A percentile compares a stretch with the other conserved stretches of the same genome.
phyloP scores from a whole-genome alignment of 2,888 invertebrate genomes.

The Apoda limacodes region DNA sequence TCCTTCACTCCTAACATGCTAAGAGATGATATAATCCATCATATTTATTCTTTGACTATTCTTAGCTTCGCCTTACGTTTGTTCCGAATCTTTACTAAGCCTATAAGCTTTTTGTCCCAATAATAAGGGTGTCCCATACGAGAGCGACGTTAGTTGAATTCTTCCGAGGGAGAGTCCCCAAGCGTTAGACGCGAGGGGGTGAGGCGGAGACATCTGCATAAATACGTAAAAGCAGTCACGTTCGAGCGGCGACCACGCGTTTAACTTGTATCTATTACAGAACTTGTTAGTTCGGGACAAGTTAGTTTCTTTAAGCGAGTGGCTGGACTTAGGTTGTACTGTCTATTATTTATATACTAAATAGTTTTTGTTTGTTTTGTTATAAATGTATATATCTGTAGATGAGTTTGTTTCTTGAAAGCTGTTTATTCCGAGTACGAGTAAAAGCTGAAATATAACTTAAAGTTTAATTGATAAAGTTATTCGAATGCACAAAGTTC shows the following conservation, averaged over 20 bases:
- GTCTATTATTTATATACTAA: too few relatives aligned
- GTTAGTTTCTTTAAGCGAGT: slow-evolving; percentile 11
- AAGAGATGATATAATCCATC: too few relatives aligned
- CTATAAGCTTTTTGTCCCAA: slow-evolving; percentile 23
- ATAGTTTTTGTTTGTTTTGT: too few relatives aligned
- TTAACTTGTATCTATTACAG: slow-evolving; percentile 38
- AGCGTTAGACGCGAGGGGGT: slow-evolving; percentile 19
- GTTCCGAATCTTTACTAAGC: slow-evolving; percentile 18
- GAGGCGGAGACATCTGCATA: slow-evolving; percentile 50
- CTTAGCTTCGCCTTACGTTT: background rate
- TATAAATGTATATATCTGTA: too few relatives aligned
- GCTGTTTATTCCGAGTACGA: too few relatives aligned
- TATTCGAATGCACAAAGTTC: too few relatives aligned
- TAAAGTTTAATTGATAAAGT: too few relatives aligned
- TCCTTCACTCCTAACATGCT: too few relatives aligned
- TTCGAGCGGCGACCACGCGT: slow-evolving; percentile 38
- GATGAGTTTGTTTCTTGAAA: too few relatives aligned
- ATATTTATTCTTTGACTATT: too few relatives aligned
- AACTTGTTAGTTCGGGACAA: slow-evolving; percentile 22
- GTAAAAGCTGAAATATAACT: too few relatives aligned
- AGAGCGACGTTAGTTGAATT: slow-evolving; percentile 45
- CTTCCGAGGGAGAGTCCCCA: slow-evolving; percentile 29
- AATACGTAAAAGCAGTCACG: slow-evolving; percentile 61
- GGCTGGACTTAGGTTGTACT: too few relatives aligned
- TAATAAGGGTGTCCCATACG: slow-evolving; percentile 37